Evolutionary conservation across 2,113 vertebrate genomes (phyloP).

Genomic region (Holacanthus passer): DNA sequence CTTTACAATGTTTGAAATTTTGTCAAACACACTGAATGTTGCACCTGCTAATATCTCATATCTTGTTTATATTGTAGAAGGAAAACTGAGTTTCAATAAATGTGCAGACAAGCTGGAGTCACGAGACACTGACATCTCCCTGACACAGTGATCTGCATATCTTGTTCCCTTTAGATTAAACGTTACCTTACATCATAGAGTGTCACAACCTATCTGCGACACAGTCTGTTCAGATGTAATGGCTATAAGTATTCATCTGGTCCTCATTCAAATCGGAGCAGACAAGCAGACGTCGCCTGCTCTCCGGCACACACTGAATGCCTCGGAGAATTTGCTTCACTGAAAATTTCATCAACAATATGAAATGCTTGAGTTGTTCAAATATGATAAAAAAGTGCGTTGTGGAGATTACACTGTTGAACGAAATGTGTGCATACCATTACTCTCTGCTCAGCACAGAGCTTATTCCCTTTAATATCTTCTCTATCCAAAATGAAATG

Average conservation of each 20-base stretch:
- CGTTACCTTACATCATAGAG: conserved; percentile 58
- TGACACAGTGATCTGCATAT: conserved; percentile 62
- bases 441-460: neutral
- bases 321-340: conserved; percentile 54
- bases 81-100: conserved; percentile 39
- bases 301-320: conserved; percentile 42
- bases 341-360: conserved; percentile 45
- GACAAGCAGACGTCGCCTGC: conserved; percentile 51
- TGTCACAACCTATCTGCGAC: conserved; percentile 61
- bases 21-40: neutral
- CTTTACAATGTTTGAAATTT: neutral
- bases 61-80: conserved; percentile 16
- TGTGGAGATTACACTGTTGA: neutral
- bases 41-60: conserved; percentile 4
- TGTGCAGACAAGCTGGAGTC: conserved; percentile 17
- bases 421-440: neutral
- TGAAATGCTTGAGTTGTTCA: conserved; percentile 43
- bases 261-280: conserved; percentile 61
- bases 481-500: neutral
- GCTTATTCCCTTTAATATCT: neutral
- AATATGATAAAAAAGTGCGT: conserved; percentile 30
- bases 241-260: conserved; percentile 62
- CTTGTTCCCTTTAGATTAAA: conserved; percentile 68
- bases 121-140: conserved; percentile 21
- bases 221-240: conserved; percentile 51